Base-by-base conservation (phyloP, 37 sponge, comb jelly and placozoan species). In the Crambe crambe region DNA sequence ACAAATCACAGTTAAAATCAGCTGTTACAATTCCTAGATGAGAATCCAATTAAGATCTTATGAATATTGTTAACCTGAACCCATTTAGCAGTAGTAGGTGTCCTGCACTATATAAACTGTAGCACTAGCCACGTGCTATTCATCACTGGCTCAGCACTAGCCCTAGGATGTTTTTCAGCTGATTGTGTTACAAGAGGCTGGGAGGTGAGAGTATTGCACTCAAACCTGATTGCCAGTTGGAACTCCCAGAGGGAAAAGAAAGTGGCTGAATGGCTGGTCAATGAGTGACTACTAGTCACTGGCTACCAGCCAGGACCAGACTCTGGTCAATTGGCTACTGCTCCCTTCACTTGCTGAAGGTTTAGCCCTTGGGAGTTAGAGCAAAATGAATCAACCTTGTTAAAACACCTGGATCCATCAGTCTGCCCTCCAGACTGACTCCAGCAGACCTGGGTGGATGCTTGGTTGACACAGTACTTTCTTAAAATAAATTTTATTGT, bases 61-160 rank as follows among this genome's bases (percentile, higher is more conserved):
- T 65, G 66, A 65, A 65, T 65, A 65, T 65, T 65, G 66, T 65
- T 12, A 65, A n/a, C n/a, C 3, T 30, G 31, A 65, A 65, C 66
- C 66, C 66, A 65, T 9, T 31, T 2, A 18, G 2, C 2, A 65
- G 17, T 31, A 5, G 31, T 20, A 6, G 25, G 34, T 5, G 10
- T 9, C 3, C 2, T 12, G 66, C 34, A 51, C 66, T 31, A 32
- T 65, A 65, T 30, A 65, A 31, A 6, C 34, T 26, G 61, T n/a
- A n/a, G 51, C 12, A 47, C 10, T 12, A 47, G 51, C 51, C 51
- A 6, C 6, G 51, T 47, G 12, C 51, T 47, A 12, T 47, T 47
- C 51, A 47, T 2, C 25, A 17, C 35, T 29, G 66, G 12, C 10
- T 65, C 10, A 31, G 15, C 30, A 2, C 66, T 30, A 31, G 34